These are phyloP conservation scores for Chrysodeixis includens DNA, from an alignment of 2,888 invertebrate species.

Conservation along the genomic window DNA sequence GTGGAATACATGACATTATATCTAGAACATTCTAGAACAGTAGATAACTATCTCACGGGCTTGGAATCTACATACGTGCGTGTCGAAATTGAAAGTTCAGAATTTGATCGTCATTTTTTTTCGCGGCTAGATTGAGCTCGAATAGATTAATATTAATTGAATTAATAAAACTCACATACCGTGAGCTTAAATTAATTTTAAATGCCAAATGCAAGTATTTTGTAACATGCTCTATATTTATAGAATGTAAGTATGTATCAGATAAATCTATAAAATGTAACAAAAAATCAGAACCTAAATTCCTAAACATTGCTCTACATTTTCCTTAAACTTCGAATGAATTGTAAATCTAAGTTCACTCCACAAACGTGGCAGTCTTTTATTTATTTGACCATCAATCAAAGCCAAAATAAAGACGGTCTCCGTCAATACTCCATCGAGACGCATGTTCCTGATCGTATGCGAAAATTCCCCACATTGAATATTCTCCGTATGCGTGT, in stretches of 20 bases:
- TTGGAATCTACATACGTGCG: no score
- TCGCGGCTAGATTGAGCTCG: neutral
- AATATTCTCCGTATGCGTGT: conserved; percentile 81
- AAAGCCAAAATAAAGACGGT: conserved; percentile 59
- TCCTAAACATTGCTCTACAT: conserved; percentile 13
- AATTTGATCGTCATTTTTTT: neutral
- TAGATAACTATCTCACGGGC: no score
- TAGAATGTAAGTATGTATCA: neutral
- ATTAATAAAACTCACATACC: neutral
- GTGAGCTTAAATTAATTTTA: neutral
- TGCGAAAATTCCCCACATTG: conserved; percentile 85
- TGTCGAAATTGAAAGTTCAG: neutral
- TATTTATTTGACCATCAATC: conserved; percentile 53
- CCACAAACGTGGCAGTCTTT: conserved; percentile 43
- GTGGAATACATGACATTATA: conserved; percentile 27
- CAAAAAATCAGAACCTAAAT: conserved; percentile 13
- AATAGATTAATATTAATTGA: neutral
- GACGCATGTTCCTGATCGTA: conserved; percentile 60
- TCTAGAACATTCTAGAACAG: conserved; percentile 3
- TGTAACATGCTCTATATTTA: neutral
- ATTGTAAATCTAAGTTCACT: conserved; percentile 47
- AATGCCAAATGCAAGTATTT: neutral
- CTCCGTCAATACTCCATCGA: conserved; percentile 50
- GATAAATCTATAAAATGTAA: neutral
- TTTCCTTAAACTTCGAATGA: conserved; percentile 17